Percentiles rank a stretch among this genome's conserved stretches.
Conservation (phyloP, 2,797 vertebrate genomes). For the Phoxinus dragarum region DNA sequence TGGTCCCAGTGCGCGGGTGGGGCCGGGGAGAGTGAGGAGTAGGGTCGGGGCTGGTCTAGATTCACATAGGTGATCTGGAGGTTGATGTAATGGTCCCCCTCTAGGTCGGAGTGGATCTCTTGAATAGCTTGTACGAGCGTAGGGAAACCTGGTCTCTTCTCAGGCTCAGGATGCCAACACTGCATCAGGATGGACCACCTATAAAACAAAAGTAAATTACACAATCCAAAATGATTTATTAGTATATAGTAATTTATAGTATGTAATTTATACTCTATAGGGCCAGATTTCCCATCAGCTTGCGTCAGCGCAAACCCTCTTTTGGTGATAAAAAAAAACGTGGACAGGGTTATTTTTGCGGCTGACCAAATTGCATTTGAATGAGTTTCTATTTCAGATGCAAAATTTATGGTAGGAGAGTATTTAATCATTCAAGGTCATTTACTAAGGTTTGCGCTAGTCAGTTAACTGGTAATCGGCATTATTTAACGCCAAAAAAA, state of each 20-base stretch:
- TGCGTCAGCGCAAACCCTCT: no score
- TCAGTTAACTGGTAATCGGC: no score
- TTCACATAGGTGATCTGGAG: constrained; percentile 88
- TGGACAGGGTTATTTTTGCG: no score
- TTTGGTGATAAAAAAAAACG: no score
- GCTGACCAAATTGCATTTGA: no score
- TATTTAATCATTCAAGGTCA: no score
- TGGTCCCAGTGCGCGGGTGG: constrained; percentile 64
- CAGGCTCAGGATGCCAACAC: constrained; percentile 88
- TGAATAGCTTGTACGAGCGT: constrained; percentile 80
- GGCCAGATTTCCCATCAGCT: no score
- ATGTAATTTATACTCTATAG: no score
- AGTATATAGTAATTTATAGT: background rate
- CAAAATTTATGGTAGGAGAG: no score
- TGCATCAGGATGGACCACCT: constrained; percentile 89
- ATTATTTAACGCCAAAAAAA: no score
- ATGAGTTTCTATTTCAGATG: no score
- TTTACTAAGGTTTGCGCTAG: no score
- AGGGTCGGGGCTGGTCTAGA: constrained; percentile 80
- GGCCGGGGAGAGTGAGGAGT: constrained; percentile 68
- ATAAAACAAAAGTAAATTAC: constrained; percentile 14
- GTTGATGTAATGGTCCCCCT: constrained; percentile 92
- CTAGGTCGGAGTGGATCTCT: constrained; percentile 77
- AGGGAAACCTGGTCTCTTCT: constrained; percentile 84
- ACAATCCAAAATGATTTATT: background rate